These are phyloP conservation scores for Heliornis fulica DNA, from an alignment of 2,113 vertebrate genomes.

Conservation along the genomic window DNA sequence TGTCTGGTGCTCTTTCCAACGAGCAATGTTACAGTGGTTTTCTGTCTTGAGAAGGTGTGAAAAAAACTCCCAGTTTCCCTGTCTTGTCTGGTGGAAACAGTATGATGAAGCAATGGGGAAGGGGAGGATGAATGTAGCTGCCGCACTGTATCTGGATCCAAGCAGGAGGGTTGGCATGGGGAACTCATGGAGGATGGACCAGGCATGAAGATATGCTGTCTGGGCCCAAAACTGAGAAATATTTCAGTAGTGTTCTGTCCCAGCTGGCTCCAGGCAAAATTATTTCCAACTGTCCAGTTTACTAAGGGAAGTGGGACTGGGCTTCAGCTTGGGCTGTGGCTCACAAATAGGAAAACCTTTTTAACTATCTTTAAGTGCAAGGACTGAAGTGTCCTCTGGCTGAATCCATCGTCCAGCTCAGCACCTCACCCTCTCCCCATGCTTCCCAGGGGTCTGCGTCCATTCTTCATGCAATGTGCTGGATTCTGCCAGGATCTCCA, in stretches of 20 bases:
- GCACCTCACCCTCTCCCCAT: rapidly evolving
- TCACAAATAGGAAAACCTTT: not conserved
- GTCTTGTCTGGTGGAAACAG: not conserved
- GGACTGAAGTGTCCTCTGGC: not conserved
- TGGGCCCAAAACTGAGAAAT: not conserved
- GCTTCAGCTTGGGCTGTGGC: not conserved
- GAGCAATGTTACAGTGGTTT: not conserved
- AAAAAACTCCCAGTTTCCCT: not conserved
- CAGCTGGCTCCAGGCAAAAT: not conserved
- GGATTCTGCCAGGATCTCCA: not conserved
- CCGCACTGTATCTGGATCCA: not conserved
- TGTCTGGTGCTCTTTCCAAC: not conserved
- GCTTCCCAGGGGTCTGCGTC: rapidly evolving
- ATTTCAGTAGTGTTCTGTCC: not conserved
- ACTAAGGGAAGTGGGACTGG: not conserved
- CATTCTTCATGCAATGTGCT: not conserved
- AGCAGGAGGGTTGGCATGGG: not conserved
- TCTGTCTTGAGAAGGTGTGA: constrained; percentile 9
- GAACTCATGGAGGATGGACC: not conserved
- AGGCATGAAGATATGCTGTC: rapidly evolving
- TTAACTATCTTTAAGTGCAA: not conserved
- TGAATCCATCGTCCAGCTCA: not conserved
- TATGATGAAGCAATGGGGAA: rapidly evolving
- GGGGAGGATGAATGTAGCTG: not conserved
- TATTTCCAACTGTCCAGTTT: not conserved